Base-by-base conservation (phyloP, 2,888 invertebrate genomes). In the Megaustenia siamemsis region DNA sequence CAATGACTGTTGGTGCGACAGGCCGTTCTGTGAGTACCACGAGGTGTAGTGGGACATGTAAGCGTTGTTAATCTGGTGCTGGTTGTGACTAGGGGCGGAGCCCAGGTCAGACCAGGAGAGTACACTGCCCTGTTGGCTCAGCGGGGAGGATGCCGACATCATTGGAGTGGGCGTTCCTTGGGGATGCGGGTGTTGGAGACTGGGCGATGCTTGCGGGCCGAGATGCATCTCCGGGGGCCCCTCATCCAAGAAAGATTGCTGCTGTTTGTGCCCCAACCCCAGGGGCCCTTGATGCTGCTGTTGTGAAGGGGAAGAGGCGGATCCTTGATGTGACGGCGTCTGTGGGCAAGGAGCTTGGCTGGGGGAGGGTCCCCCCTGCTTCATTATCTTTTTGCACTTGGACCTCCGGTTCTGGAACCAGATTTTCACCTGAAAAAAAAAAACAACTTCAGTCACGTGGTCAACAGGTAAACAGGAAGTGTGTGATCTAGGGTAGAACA, bases 321-420 rank as follows among this genome's bases (percentile, higher is more conserved):
- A 68, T 35, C 68, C 80, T 24, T 82, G 81, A 69, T 73, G 76
- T 15, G 68, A 63, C 32, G 81, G 69, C 3, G 75, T 77, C 24
- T 71, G 82, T 4, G 75, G 78, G 49, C 75, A 75, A 18, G 73
- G 73, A 8, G 76, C 81, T n/a, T 79, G 83, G 12, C 75, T 73
- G 1, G 75, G 81, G 15, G 86, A 83, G 0, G 77, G 63, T 32
- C 86, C 86, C 0, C 86, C 86, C 35, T 86, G 86, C 45, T 86
- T 86, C 85, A 86, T 86, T 43, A 86, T 86, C 69, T 86, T 86
- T 75, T 86, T 86, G 85, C 85, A 86, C 78, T 86, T 86, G 43
- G 86, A 86, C 24, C 86, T 69, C 15, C 86, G 43, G 78, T 86
- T 86, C 83, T 86, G 86, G 81, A 86, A 86, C 86, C 86, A 86